Conservation (phyloP, 1,140 invertebrate genomes). For the Saccostrea echinata region DNA sequence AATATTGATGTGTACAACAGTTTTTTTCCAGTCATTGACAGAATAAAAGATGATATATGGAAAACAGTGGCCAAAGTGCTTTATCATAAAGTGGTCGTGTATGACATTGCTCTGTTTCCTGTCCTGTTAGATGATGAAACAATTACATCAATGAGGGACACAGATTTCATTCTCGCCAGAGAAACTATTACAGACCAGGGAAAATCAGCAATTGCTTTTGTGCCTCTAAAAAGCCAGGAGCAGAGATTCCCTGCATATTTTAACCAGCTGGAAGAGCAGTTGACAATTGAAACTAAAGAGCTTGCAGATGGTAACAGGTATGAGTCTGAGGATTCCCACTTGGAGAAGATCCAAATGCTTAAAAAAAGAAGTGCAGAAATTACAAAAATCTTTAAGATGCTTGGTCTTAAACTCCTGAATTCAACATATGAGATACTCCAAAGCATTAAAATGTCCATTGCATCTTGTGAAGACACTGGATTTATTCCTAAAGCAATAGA, state of each 20-base stretch:
- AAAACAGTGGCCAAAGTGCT: background rate
- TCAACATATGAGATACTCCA: background rate
- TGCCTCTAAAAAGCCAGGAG: background rate
- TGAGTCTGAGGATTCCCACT: no score
- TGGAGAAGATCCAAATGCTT: background rate
- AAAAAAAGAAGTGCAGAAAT: background rate
- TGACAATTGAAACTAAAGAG: background rate
- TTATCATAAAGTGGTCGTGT: background rate
- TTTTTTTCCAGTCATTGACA: background rate
- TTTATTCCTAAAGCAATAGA: background rate
- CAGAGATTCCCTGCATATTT: background rate
- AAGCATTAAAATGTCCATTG: background rate
- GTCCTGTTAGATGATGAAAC: background rate
- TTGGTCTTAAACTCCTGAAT: background rate
- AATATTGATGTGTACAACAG: background rate
- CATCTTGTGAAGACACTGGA: background rate
- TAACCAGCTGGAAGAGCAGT: background rate
- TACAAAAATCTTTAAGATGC: background rate
- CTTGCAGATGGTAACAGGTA: no score
- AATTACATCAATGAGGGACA: background rate
- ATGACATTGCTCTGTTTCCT: background rate
- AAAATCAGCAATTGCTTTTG: conserved; percentile 6
- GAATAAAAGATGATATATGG: background rate
- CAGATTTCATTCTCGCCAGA: background rate
- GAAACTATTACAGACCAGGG: background rate